Percentiles rank a stretch among this genome's conserved stretches.
Evolutionary conservation across 2,888 invertebrate genomes (phyloP).

Genomic region (Pachydiplax longipennis): DNA sequence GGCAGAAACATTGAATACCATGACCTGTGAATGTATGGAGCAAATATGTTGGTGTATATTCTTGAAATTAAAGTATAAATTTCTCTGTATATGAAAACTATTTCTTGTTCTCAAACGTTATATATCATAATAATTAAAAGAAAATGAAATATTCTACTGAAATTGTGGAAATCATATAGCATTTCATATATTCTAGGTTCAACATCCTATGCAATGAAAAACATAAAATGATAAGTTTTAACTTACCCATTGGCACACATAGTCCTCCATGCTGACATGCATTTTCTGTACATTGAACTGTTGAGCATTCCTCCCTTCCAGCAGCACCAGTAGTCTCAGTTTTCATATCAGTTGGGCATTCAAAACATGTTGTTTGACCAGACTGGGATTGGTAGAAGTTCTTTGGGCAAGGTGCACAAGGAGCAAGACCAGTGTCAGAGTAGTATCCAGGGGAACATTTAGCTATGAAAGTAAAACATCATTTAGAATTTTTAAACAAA

Average conservation of each 20-base stretch:
- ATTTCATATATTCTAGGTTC: no score
- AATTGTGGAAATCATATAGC: no score
- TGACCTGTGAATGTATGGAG: conserved; percentile 64
- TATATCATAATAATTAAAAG: background rate
- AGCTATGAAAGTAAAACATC: conserved; percentile 58
- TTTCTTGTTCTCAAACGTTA: background rate
- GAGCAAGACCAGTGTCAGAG: conserved; percentile 91
- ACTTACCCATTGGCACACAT: conserved; percentile 78
- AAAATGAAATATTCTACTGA: no score
- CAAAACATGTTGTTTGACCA: conserved; percentile 85
- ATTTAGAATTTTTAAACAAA: background rate
- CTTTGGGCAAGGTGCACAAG: conserved; percentile 90
- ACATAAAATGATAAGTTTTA: no score
- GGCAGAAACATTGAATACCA: conserved; percentile 89
- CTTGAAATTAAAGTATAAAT: background rate
- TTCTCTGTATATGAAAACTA: background rate
- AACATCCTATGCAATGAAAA: no score
- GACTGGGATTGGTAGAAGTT: conserved; percentile 89
- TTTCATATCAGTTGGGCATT: conserved; percentile 90
- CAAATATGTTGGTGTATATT: background rate
- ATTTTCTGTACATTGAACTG: conserved; percentile 85
- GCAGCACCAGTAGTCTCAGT: conserved; percentile 82
- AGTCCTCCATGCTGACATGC: conserved; percentile 91
- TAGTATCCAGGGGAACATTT: conserved; percentile 91
- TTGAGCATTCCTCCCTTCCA: conserved; percentile 84